These are phyloP conservation scores for Pseudoips prasinana DNA, from an alignment of 2,888 invertebrate genomes.

Conservation along the genomic window DNA sequence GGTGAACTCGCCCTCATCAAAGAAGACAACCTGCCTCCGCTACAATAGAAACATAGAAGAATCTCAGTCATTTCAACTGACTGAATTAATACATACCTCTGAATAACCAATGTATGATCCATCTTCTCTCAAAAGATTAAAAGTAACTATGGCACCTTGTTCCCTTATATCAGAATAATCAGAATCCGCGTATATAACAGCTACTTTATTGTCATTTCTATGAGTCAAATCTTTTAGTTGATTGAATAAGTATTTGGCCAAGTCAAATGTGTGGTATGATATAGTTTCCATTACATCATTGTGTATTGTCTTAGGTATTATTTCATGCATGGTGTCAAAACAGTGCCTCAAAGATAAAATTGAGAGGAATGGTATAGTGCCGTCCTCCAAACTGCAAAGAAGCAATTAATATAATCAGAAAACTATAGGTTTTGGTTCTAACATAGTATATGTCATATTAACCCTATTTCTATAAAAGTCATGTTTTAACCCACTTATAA, in stretches of 20 bases:
- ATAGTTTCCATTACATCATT: constrained; percentile 83
- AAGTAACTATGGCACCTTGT: constrained; percentile 95
- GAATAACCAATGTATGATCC: constrained; percentile 93
- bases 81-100: constrained; percentile 88
- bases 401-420: too few species aligned
- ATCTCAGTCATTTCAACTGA: too few species aligned
- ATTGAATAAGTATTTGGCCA: constrained; percentile 88
- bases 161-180: constrained; percentile 82
- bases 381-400: constrained; percentile 93
- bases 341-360: constrained; percentile 92
- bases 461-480: too few species aligned
- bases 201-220: constrained; percentile 86
- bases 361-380: constrained; percentile 93
- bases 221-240: constrained; percentile 85
- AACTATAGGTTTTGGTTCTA: too few species aligned
- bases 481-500: too few species aligned
- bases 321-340: constrained; percentile 86
- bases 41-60: too few species aligned
- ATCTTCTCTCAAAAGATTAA: constrained; percentile 90
- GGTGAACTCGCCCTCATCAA: too few species aligned
- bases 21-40: too few species aligned
- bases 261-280: constrained; percentile 87
- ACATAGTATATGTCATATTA: too few species aligned
- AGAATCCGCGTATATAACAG: constrained; percentile 87
- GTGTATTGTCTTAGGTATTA: constrained; percentile 80